Evolutionary conservation across 2,113 vertebrate species (phyloP), one percentile per base, ranked within the genome.

Genomic region (Mirza zaza): DNA sequence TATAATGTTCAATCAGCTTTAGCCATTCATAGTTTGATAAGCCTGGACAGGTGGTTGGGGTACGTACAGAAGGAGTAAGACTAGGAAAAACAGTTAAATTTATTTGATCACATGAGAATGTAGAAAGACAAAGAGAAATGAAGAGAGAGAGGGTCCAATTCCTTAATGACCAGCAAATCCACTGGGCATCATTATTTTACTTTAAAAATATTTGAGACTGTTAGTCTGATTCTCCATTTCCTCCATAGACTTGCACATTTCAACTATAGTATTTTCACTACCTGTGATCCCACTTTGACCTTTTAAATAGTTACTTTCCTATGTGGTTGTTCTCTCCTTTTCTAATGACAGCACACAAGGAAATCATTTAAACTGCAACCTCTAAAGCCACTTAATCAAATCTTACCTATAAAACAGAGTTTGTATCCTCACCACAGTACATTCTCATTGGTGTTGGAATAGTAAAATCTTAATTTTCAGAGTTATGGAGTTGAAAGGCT

Each of bases 401-500:
- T 92, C 57, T 52, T 87, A 76, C 59, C 45, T 94, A 36, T 75
- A 75, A 96, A 96, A 48, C 59, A 25, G 45, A 93, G 55, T 79
- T 65, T 52, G 57, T 89, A 23, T 75, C 17, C 52, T 95, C 27
- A 84, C 68, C 92, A 76, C 84, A 96, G 55, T 27, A 67, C 39
- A 42, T 76, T 95, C 84, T n/a, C 29, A 32, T 59, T 96, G 90
- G 42, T 77, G 48, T 45, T 94, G 15, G 68, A 48, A 96, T 95
- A 87, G 36, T 52, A 83, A 90, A 93, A 87, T 57, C 80, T 94
- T 87, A 80, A 87, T 91, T 92, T 95, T 90, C 59, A 83, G 71
- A 95, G 75, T 92, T 84, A 77, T 10, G 34, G 79, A 96, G 93
- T 73, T 97, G 89, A 97, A 97, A 97, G 89, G 12, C 83, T 80